These are phyloP conservation scores for Gymnodraco acuticeps DNA, from an alignment of 2,797 vertebrate genomes.

Conservation along the genomic window DNA sequence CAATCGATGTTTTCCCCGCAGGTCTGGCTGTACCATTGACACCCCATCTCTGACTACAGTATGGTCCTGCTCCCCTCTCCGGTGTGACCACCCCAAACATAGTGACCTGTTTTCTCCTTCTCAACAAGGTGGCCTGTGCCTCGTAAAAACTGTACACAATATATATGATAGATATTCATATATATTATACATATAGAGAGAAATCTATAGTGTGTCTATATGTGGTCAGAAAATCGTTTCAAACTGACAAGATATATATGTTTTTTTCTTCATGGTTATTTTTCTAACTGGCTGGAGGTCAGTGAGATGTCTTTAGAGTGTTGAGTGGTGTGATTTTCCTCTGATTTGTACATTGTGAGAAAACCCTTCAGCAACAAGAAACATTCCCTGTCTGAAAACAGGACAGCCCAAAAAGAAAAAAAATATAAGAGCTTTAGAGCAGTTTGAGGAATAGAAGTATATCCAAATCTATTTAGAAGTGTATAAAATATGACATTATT, in stretches of 20 bases:
- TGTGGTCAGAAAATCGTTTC: constrained; percentile 81
- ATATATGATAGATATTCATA: constrained; percentile 83
- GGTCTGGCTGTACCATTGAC: constrained; percentile 62
- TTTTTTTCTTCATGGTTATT: constrained; percentile 72
- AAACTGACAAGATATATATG: constrained; percentile 72
- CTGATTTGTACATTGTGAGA: constrained; percentile 65
- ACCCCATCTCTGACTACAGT: constrained; percentile 46
- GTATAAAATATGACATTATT: constrained; percentile 57
- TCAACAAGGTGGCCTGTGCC: constrained; percentile 94
- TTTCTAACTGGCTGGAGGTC: constrained; percentile 76
- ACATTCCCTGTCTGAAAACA: constrained; percentile 81
- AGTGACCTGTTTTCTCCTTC: constrained; percentile 89
- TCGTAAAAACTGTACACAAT: constrained; percentile 89
- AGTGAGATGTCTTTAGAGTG: constrained; percentile 62
- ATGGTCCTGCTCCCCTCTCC: constrained; percentile 37
- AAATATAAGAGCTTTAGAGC: constrained; percentile 52
- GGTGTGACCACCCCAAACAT: constrained; percentile 68
- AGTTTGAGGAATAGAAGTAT: constrained; percentile 47
- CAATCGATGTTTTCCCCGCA: constrained; percentile 66
- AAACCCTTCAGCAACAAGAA: constrained; percentile 68
- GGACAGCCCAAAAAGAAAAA: constrained; percentile 57
- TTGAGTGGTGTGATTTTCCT: constrained; percentile 63
- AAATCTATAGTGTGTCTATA: constrained; percentile 84
- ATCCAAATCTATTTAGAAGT: constrained; percentile 65
- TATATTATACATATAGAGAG: constrained; percentile 84